Conservation (phyloP, 1,140 invertebrate species). For the Aphidius gifuensis region DNA sequence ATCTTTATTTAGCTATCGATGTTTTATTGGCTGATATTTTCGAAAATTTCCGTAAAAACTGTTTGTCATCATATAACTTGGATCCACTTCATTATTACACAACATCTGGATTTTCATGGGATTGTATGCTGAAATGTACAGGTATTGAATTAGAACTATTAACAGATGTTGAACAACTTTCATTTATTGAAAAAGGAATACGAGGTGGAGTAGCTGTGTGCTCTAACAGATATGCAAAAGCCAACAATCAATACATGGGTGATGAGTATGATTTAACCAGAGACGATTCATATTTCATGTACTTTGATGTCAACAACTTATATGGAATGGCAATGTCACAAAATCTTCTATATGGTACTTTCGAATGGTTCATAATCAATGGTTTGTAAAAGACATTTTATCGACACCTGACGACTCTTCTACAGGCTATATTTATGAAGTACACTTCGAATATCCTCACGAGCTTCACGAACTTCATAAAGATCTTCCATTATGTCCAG, state of each 20-base stretch:
- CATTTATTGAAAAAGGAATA: conserved; percentile 45
- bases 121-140: conserved; percentile 42
- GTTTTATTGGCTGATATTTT: too few relatives aligned
- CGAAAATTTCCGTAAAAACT: too few relatives aligned
- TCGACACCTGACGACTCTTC: too few relatives aligned
- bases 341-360: too few relatives aligned
- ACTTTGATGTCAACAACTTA: conserved; percentile 55
- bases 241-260: conserved; percentile 52
- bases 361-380: too few relatives aligned
- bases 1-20: too few relatives aligned
- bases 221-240: conserved; percentile 41
- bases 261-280: conserved; percentile 42
- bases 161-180: too few relatives aligned
- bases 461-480: conserved; percentile 39
- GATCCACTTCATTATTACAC: conserved; percentile 35
- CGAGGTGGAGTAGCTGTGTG: conserved; percentile 45
- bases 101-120: conserved; percentile 15
- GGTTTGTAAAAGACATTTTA: too few relatives aligned
- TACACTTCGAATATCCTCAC: conserved; percentile 29
- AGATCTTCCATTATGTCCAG: conserved; percentile 47
- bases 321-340: conserved; percentile 32
- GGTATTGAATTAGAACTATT: conserved; percentile 49
- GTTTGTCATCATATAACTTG: too few relatives aligned
- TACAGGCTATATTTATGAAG: conserved; percentile 54
- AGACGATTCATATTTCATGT: conserved; percentile 44